phyloP scores from a whole-genome alignment of 2,797 vertebrate species.

The Yasuhikotakia modesta region DNA sequence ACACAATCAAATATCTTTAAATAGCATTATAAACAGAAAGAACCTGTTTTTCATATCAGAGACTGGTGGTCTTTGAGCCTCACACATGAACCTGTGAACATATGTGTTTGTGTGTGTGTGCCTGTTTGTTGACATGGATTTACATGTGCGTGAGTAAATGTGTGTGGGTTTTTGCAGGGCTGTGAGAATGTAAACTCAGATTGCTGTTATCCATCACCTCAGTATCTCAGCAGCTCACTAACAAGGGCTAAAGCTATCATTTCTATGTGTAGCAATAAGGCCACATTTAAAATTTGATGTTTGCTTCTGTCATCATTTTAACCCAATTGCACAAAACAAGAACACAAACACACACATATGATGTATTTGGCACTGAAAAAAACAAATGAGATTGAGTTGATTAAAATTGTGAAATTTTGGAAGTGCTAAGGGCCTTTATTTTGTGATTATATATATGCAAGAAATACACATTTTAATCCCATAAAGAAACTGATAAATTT shows the following conservation, averaged over 20 bases:
- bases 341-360: too few species aligned
- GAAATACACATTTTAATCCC: background rate
- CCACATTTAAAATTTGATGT: constrained; percentile 12
- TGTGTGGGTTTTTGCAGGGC: constrained; percentile 18
- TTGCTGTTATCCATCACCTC: constrained; percentile 27
- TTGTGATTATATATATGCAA: background rate
- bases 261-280: constrained; percentile 35
- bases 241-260: constrained; percentile 5
- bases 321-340: too few species aligned
- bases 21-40: too few species aligned
- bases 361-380: too few species aligned
- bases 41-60: background rate
- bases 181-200: constrained; percentile 16
- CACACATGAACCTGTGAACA: background rate
- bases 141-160: background rate
- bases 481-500: background rate
- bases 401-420: too few species aligned
- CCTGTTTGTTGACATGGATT: background rate
- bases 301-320: too few species aligned
- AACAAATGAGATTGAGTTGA: too few species aligned
- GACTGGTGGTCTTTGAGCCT: background rate
- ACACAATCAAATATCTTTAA: too few species aligned
- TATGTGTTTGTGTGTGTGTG: background rate
- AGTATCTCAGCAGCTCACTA: constrained; percentile 21
- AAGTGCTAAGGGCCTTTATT: background rate